Conservation (phyloP, 1,140 invertebrate species). For the Paralvinella palmiformis region DNA sequence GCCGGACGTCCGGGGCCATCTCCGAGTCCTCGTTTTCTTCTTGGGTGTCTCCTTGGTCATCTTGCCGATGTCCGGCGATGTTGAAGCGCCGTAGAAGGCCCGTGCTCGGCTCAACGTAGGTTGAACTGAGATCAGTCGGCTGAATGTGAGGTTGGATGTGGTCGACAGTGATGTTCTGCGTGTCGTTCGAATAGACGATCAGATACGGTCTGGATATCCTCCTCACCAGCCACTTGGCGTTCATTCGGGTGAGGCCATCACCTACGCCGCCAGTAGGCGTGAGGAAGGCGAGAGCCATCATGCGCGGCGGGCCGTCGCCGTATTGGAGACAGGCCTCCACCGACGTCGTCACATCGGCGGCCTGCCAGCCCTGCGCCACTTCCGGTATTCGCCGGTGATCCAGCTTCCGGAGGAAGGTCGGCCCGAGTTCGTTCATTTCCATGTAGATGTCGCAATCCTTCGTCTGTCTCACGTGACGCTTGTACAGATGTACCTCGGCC, state of each 20-base stretch:
- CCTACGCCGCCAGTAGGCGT: conserved; percentile 13
- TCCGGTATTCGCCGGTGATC: conserved; percentile 21
- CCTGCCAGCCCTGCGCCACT: conserved; percentile 35
- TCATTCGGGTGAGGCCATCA: conserved; percentile 25
- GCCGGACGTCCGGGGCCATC: too few species aligned
- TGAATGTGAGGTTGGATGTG: background rate
- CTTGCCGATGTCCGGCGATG: conserved; percentile 26
- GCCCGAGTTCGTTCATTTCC: conserved; percentile 36
- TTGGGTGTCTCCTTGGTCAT: background rate
- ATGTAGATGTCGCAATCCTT: conserved; percentile 24
- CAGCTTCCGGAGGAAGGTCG: conserved; percentile 29
- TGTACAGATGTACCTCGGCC: conserved; percentile 47
- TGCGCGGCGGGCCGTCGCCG: background rate
- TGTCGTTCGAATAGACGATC: conserved; percentile 49
- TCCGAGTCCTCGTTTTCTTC: too few species aligned
- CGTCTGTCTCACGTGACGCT: conserved; percentile 25
- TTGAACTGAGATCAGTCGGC: background rate
- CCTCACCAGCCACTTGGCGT: conserved; percentile 31
- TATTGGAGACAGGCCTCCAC: conserved; percentile 34
- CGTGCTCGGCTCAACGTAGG: conserved; percentile 24
- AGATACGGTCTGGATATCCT: conserved; percentile 46
- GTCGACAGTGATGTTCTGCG: conserved; percentile 28
- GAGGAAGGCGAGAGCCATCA: conserved; percentile 39
- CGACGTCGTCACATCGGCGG: conserved; percentile 37
- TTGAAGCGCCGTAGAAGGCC: too few species aligned